Conservation (phyloP, 1,140 invertebrate species). For the Cydia splendana region DNA sequence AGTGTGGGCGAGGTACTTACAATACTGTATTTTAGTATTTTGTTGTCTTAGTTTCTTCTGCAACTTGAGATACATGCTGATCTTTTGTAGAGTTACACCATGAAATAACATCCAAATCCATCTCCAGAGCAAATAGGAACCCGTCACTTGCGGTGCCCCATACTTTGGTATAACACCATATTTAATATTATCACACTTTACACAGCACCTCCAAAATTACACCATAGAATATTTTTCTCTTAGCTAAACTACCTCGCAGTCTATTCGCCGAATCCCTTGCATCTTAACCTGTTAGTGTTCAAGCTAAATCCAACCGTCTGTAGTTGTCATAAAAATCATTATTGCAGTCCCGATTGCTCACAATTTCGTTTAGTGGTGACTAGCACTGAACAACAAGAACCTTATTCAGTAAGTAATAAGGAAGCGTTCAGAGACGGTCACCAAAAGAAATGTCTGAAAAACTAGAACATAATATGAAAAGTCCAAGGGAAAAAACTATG, state of each 20-base stretch:
- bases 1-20: too few relatives aligned
- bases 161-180: constrained; percentile 46
- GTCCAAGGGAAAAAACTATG: too few relatives aligned
- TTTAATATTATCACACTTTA: constrained; percentile 50
- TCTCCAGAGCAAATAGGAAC: constrained; percentile 2
- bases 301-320: not conserved
- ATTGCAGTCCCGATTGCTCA: not conserved
- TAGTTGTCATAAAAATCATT: not conserved
- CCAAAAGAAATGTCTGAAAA: not conserved
- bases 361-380: not conserved
- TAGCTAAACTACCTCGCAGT: constrained; percentile 34
- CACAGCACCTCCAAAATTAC: constrained; percentile 44
- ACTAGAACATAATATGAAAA: too few relatives aligned
- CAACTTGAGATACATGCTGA: too few relatives aligned
- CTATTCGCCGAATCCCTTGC: constrained; percentile 20
- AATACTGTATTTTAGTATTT: too few relatives aligned
- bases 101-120: not conserved
- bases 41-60: too few relatives aligned
- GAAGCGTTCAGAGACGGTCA: not conserved
- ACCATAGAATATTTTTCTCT: constrained; percentile 41
- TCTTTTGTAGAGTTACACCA: too few relatives aligned
- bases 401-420: not conserved
- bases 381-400: not conserved
- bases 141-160: constrained; percentile 32
- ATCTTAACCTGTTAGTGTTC: constrained; percentile 4